A percentile compares a stretch with the other conserved stretches of the same genome.
Evolutionary conservation across 2,797 vertebrate genomes (phyloP).

Genomic region (Heliangelus exortis): DNA sequence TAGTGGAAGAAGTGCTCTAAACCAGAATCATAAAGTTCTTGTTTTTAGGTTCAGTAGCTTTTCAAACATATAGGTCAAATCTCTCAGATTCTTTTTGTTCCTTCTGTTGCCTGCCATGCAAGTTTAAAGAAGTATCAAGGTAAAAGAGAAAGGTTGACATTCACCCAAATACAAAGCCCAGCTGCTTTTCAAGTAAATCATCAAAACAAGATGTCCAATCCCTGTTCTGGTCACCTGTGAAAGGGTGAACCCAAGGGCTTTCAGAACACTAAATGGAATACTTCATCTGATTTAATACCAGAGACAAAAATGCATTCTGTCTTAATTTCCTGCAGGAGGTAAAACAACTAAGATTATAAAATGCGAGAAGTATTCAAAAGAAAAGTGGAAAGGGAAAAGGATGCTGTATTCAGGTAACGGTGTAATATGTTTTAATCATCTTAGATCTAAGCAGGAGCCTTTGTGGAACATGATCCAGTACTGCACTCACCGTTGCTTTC

Average conservation of each 20-base stretch:
- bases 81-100: neutral
- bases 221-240: neutral
- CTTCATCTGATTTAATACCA: neutral
- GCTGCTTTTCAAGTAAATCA: conserved; percentile 7
- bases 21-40: neutral
- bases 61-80: neutral
- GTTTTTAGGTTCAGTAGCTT: neutral
- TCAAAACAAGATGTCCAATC: neutral
- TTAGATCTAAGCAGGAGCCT: neutral
- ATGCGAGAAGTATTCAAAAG: neutral
- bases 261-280: neutral
- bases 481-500: neutral
- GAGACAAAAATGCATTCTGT: neutral
- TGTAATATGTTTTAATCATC: neutral
- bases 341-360: neutral
- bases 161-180: neutral
- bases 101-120: neutral
- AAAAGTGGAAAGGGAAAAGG: neutral
- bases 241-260: neutral
- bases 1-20: neutral
- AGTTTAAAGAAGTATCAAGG: neutral
- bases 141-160: neutral
- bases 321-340: neutral
- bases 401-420: neutral
- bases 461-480: neutral